A percentile compares a stretch with the other conserved stretches of the same genome.
phyloP scores from a whole-genome alignment of 2,888 invertebrate genomes.

The Dusona sp. region DNA sequence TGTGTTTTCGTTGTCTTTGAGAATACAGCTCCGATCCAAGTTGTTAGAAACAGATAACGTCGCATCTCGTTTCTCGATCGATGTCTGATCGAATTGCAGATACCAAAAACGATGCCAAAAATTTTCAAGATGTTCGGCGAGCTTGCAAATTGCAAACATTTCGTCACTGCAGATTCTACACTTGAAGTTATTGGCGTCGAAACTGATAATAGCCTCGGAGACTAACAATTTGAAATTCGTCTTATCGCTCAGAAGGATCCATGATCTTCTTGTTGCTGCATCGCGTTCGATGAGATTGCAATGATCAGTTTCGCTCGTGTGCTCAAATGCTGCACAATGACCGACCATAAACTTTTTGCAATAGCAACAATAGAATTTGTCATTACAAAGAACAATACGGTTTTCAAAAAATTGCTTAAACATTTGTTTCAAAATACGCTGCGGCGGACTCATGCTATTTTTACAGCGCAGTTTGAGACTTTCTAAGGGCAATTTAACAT shows the following conservation, averaged over 20 bases:
- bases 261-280: not conserved
- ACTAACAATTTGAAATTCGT: slow-evolving; percentile 1
- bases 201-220: not conserved
- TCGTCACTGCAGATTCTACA: slow-evolving; percentile 14
- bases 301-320: not conserved
- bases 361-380: slow-evolving; percentile 16
- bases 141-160: not conserved
- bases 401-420: not conserved
- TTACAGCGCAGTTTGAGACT: no score
- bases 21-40: not conserved
- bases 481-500: not conserved
- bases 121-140: not conserved
- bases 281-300: not conserved
- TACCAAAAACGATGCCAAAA: not conserved
- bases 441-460: not conserved
- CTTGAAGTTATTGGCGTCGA: slow-evolving; percentile 1
- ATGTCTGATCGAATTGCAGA: not conserved
- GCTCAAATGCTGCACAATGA: not conserved
- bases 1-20: not conserved
- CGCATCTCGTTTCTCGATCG: not conserved
- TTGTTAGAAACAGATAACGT: not conserved
- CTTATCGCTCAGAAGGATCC: not conserved
- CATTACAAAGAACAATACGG: slow-evolving; percentile 2
- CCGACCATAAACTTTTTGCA: not conserved
- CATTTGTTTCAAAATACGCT: not conserved